Evolutionary conservation across 2,888 invertebrate genomes (phyloP).

Genomic region (Andrena praecox): DNA sequence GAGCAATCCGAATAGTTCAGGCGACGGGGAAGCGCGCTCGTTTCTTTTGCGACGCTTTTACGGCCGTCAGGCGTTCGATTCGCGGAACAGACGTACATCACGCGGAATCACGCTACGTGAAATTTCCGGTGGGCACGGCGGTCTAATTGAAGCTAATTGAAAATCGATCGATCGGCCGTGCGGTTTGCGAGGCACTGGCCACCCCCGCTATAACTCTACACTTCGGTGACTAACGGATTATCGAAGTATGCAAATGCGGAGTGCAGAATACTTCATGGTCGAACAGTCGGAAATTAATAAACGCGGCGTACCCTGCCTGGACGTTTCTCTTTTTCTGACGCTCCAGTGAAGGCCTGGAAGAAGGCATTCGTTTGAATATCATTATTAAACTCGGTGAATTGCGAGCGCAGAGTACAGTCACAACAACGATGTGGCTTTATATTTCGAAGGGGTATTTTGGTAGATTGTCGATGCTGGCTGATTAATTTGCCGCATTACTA

Average conservation of each 20-base stretch:
- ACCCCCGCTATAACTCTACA: constrained; percentile 61
- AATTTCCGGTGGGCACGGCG: constrained; percentile 67
- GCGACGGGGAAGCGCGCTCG: not conserved
- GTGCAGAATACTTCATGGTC: constrained; percentile 66
- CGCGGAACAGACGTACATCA: constrained; percentile 51
- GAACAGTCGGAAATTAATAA: constrained; percentile 67
- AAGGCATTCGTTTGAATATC: not conserved
- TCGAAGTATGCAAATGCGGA: constrained; percentile 71
- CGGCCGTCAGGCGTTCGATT: not conserved
- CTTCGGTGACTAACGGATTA: constrained; percentile 72
- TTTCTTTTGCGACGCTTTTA: constrained; percentile 24
- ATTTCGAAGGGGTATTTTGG: too few relatives aligned
- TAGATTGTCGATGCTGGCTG: too few relatives aligned
- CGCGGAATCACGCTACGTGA: constrained; percentile 55
- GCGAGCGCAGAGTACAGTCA: too few relatives aligned
- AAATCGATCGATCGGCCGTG: constrained; percentile 71
- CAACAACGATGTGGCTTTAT: too few relatives aligned
- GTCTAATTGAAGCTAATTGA: constrained; percentile 75
- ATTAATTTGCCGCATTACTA: too few relatives aligned
- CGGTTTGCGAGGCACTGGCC: constrained; percentile 62
- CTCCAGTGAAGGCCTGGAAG: not conserved
- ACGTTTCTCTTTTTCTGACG: constrained; percentile 40
- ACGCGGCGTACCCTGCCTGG: constrained; percentile 41
- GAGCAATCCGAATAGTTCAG: not conserved
- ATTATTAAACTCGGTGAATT: too few relatives aligned